Percentiles rank a stretch among this genome's conserved stretches.
Evolutionary conservation across 2,797 vertebrate species (phyloP).

Genomic region (Denticeps clupeoides): DNA sequence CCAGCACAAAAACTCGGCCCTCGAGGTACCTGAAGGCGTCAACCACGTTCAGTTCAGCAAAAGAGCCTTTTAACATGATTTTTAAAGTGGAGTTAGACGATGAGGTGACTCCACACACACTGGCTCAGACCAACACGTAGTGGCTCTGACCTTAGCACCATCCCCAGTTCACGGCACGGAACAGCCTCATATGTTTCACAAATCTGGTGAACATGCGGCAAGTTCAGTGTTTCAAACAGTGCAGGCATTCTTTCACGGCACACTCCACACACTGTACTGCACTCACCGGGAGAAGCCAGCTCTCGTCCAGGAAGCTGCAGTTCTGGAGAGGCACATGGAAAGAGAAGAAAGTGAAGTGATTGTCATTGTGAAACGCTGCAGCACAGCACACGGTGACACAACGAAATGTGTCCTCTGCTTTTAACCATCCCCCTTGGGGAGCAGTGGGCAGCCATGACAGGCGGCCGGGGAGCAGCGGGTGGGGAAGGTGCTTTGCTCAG

Average conservation of each 20-base stretch:
- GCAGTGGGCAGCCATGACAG: too few relatives aligned
- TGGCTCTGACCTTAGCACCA: slow-evolving; percentile 63
- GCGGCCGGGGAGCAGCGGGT: too few relatives aligned
- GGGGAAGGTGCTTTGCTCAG: too few relatives aligned
- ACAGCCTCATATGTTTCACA: slow-evolving; percentile 56
- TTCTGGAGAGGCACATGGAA: slow-evolving; percentile 45
- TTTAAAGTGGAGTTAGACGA: too few relatives aligned
- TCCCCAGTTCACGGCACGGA: slow-evolving; percentile 57
- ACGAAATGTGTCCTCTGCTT: too few relatives aligned
- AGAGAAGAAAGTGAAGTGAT: neutral
- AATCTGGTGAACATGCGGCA: slow-evolving; percentile 48
- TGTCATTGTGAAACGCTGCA: neutral
- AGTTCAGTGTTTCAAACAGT: slow-evolving; percentile 15
- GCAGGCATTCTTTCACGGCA: neutral
- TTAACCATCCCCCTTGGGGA: too few relatives aligned
- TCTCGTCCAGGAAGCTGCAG: slow-evolving; percentile 74
- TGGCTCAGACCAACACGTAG: neutral
- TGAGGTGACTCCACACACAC: too few relatives aligned
- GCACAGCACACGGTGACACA: too few relatives aligned
- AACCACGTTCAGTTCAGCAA: too few relatives aligned
- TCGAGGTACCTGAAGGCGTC: slow-evolving; percentile 57
- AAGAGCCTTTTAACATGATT: too few relatives aligned
- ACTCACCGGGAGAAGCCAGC: slow-evolving; percentile 73
- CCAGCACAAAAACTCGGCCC: slow-evolving; percentile 57
- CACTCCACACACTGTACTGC: neutral